These are phyloP conservation scores for Miichthys miiuy DNA, from an alignment of 2,797 vertebrate species.

Conservation along the genomic window DNA sequence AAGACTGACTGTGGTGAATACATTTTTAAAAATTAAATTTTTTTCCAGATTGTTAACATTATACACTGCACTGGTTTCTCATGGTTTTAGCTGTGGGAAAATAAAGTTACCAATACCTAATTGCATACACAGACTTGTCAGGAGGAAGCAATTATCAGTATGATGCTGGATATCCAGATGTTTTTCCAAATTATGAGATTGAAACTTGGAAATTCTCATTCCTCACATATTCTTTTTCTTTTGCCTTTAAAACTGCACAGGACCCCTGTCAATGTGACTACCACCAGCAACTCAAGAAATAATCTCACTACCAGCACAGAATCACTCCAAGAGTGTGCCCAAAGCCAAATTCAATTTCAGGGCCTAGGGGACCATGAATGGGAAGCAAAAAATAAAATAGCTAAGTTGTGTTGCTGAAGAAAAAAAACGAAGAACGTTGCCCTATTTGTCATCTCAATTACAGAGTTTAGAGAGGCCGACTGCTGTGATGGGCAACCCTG, in stretches of 20 bases:
- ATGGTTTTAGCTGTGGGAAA: constrained; percentile 33
- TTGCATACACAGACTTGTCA: constrained; percentile 40
- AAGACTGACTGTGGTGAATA: constrained; percentile 22
- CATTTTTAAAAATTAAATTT: constrained; percentile 16
- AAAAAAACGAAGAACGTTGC: constrained; percentile 43
- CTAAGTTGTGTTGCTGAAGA: constrained; percentile 51
- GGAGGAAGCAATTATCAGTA: constrained; percentile 40
- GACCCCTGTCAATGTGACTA: constrained; percentile 36
- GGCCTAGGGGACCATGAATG: constrained; percentile 50
- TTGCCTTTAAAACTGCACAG: constrained; percentile 28
- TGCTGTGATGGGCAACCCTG: constrained; percentile 49
- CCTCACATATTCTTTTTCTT: background rate
- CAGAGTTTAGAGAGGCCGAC: constrained; percentile 63
- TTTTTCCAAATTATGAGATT: constrained; percentile 46
- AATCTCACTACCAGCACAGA: constrained; percentile 60
- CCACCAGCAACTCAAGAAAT: constrained; percentile 52
- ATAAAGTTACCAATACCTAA: constrained; percentile 33
- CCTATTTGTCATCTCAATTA: constrained; percentile 73
- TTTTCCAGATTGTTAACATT: constrained; percentile 21
- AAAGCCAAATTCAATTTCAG: constrained; percentile 74
- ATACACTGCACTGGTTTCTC: constrained; percentile 33
- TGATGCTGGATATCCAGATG: constrained; percentile 48
- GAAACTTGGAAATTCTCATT: constrained; percentile 38
- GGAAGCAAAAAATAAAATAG: constrained; percentile 55
- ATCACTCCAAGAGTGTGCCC: constrained; percentile 53